These are phyloP conservation scores for Sycophaga agraensis DNA, from an alignment of 1,140 invertebrate species.

Conservation along the genomic window DNA sequence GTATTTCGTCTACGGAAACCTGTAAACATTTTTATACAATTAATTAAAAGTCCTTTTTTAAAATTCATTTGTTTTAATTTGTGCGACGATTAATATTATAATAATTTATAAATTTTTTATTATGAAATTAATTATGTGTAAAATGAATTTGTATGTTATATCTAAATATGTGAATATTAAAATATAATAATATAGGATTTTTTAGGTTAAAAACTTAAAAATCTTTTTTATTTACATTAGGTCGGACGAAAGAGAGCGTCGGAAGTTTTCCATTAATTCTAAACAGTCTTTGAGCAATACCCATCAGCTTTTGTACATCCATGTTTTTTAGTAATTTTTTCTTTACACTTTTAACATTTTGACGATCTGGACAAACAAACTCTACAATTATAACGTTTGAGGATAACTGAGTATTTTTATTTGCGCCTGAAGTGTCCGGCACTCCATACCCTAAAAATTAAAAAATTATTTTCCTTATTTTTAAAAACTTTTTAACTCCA, in stretches of 20 bases:
- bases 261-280: constrained; percentile 58
- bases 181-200: no score
- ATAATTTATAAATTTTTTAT: no score
- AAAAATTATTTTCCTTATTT: constrained; percentile 4
- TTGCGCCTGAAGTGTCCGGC: constrained; percentile 71
- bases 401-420: constrained; percentile 66
- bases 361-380: constrained; percentile 59
- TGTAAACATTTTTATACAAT: constrained; percentile 57
- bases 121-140: no score
- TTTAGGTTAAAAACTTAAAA: no score
- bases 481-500: no score
- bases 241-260: constrained; percentile 59
- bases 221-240: constrained; percentile 52
- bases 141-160: no score
- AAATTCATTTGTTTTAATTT: constrained; percentile 38
- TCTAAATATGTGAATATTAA: no score
- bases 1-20: constrained; percentile 69
- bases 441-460: constrained; percentile 71
- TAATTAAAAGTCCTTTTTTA: constrained; percentile 41
- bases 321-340: constrained; percentile 78
- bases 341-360: constrained; percentile 60
- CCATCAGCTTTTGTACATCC: constrained; percentile 79
- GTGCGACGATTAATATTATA: constrained; percentile 33
- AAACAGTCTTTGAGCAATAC: constrained; percentile 71
- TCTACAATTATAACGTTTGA: constrained; percentile 69